A percentile compares a stretch with the other conserved stretches of the same genome.
Evolutionary conservation across 2,113 vertebrate genomes (phyloP).

Genomic region (Odontophorus gujanensis): DNA sequence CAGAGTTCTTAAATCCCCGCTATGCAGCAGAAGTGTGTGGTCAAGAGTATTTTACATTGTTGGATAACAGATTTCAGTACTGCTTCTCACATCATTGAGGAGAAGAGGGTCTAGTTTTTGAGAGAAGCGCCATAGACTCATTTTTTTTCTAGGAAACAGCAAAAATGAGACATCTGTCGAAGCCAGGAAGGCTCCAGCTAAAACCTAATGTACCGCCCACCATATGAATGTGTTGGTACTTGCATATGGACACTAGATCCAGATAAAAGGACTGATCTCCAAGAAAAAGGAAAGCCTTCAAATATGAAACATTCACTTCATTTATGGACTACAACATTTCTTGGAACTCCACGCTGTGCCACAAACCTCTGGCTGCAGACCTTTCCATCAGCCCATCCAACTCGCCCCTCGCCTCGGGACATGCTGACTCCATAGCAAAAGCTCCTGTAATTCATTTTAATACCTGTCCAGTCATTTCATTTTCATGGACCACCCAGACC

Average conservation of each 20-base stretch:
- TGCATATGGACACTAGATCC: background rate
- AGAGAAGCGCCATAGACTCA: background rate
- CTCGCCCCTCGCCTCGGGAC: background rate
- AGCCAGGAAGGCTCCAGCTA: background rate
- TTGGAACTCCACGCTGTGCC: slow-evolving; percentile 4
- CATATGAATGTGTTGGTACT: accelerated
- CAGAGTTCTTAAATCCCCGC: slow-evolving; percentile 14
- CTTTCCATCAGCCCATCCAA: slow-evolving; percentile 19
- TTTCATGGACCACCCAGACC: slow-evolving; percentile 8
- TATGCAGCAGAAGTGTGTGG: slow-evolving; percentile 21
- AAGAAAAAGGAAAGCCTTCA: background rate
- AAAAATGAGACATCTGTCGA: background rate
- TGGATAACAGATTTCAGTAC: background rate
- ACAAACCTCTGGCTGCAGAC: slow-evolving; percentile 11
- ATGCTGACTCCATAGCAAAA: background rate
- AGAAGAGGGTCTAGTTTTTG: background rate
- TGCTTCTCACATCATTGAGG: background rate
- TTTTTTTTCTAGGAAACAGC: background rate
- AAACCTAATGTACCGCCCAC: background rate
- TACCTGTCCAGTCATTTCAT: slow-evolving; percentile 9
- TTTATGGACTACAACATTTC: slow-evolving; percentile 6
- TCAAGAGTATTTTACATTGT: background rate
- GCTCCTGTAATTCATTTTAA: background rate
- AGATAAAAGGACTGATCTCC: background rate
- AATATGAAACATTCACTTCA: slow-evolving; percentile 34